Conservation (phyloP, 2,888 invertebrate species). For the Phyllotreta striolata region DNA sequence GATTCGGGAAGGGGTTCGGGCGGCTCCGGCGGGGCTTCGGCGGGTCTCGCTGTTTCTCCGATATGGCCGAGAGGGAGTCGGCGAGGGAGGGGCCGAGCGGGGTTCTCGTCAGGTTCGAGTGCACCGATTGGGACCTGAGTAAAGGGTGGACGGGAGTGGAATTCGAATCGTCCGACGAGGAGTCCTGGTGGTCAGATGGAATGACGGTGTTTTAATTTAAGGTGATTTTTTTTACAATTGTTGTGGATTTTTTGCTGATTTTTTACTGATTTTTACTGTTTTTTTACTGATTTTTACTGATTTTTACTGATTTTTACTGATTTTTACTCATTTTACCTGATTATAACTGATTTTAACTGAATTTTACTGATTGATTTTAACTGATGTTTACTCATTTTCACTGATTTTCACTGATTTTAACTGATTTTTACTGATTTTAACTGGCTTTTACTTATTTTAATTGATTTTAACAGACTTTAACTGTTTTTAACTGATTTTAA, state of each 20-base stretch:
- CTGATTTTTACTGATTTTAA: no score
- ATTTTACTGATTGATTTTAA: no score
- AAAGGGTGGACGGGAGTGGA: conserved; percentile 37
- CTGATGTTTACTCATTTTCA: no score
- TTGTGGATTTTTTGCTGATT: not conserved
- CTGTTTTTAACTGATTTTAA: no score
- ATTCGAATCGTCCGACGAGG: conserved; percentile 42
- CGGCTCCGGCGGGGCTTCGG: not conserved
- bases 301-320: no score
- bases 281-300: no score
- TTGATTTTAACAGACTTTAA: no score
- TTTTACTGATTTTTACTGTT: no score
- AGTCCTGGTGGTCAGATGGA: conserved; percentile 45
- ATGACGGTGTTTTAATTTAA: conserved; percentile 1
- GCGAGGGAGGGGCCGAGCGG: conserved; percentile 25
- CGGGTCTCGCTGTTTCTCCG: conserved; percentile 21
- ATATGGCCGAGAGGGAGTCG: conserved; percentile 3
- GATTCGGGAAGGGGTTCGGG: not conserved
- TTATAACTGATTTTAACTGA: no score
- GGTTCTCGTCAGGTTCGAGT: conserved; percentile 40
- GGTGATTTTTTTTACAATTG: not conserved
- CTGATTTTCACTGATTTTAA: no score
- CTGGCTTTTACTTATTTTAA: no score
- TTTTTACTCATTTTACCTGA: no score
- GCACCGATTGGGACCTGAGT: conserved; percentile 48